Base-by-base conservation (phyloP, 2,113 vertebrate species). In the Micronycteris hirsuta region DNA sequence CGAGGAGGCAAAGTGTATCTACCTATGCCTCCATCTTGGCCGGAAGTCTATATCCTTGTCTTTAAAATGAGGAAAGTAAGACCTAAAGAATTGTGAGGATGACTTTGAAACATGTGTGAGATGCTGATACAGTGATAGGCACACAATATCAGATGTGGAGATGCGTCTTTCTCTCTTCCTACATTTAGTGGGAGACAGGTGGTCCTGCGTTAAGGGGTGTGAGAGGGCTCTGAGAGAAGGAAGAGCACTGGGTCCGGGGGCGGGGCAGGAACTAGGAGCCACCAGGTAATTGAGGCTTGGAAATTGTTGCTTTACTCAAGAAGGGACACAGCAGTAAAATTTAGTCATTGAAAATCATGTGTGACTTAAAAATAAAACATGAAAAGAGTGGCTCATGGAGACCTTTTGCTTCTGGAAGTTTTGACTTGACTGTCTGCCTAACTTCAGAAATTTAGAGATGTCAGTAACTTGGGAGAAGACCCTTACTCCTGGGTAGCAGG, bases 291-390 rank as follows among this genome's bases (percentile, higher is more conserved):
- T 15, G 41, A 61, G 74, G 33, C n/a, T 82, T 85, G 26, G 67
- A 36, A 47, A 52, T 77, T 86, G 45, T 78, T 61, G 36, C 81
- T 92, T 87, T 19, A 33, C 8, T 67, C 65, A n/a, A 15, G 61
- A 28, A 43, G 77, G n/a, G 47, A 63, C 19, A 15, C 13, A 52
- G 38, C 45, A 77, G 91, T 10, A 70, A 61, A 47, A 38, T 43
- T 82, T 49, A 77, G 49, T 24, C 41, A 82, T 77, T 67, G 86
- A 90, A 94, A 93, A 86, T 78, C 83, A 83, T 43, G 24, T 56
- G 49, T 77, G n/a, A 67, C 58, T 56, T 85, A 43, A 76, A 94
- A 96, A 63, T 47, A 54, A 77, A 45, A 77, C 78, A 9, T 16
- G 5, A 15, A 45, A 31, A 24, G 5, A 13, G 16, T n/a, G 13